A percentile compares a stretch with the other conserved stretches of the same genome.
Conservation (phyloP, 1,140 invertebrate genomes). For the Micrasema minimum region DNA sequence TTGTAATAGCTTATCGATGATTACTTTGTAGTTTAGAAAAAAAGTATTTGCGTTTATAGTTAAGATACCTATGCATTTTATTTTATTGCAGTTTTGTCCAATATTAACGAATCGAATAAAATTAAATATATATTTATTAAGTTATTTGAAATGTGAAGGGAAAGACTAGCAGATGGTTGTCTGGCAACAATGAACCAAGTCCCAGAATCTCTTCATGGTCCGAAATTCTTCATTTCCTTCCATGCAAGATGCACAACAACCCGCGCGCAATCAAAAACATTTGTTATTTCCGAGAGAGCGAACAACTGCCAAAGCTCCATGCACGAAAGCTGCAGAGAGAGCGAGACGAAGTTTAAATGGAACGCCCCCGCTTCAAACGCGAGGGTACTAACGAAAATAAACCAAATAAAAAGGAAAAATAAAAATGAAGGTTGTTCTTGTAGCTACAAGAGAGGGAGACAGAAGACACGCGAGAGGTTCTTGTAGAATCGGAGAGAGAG, state of each 20-base stretch:
- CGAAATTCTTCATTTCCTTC: conserved; percentile 35
- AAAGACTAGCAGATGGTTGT: not conserved
- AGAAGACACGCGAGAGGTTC: conserved; percentile 7
- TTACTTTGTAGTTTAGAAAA: too few species aligned
- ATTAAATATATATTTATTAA: too few species aligned
- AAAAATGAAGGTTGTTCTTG: conserved; percentile 45
- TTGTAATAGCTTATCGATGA: too few species aligned
- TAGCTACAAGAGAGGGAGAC: conserved; percentile 33
- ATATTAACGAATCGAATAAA: too few species aligned
- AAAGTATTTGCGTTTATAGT: too few species aligned
- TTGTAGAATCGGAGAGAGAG: conserved; percentile 15
- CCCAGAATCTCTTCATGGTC: conserved; percentile 17
- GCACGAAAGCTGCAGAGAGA: conserved; percentile 4
- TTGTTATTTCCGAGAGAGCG: conserved; percentile 46
- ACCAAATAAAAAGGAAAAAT: conserved; percentile 36
- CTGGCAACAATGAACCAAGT: conserved; percentile 18
- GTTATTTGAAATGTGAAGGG: too few species aligned
- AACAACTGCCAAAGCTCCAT: conserved; percentile 4
- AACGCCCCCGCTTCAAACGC: conserved; percentile 40
- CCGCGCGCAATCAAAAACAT: conserved; percentile 40
- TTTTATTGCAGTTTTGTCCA: too few species aligned
- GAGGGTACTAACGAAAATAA: conserved; percentile 36
- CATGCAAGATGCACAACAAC: conserved; percentile 37
- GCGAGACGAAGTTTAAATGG: conserved; percentile 17
- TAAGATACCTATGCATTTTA: too few species aligned